Evolutionary conservation across 2,113 vertebrate genomes (phyloP).

Genomic region (Notechis scutatus): DNA sequence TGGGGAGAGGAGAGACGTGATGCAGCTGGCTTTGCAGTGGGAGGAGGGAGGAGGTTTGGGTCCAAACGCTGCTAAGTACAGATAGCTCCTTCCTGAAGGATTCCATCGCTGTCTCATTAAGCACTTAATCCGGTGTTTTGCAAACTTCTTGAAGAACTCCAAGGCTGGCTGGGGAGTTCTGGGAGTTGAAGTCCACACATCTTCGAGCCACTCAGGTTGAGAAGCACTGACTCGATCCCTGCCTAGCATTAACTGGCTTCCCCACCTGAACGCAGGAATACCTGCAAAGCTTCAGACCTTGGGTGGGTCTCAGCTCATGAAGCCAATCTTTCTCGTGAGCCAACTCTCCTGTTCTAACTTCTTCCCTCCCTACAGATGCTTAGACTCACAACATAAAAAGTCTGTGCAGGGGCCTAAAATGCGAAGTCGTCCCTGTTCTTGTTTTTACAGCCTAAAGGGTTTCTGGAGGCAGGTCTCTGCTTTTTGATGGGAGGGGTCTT

Average conservation of each 20-base stretch:
- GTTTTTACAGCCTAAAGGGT: neutral
- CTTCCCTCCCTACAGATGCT: neutral
- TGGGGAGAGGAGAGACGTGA: neutral
- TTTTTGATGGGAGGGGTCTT: accelerated
- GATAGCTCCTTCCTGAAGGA: neutral
- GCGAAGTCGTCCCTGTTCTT: neutral
- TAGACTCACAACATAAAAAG: neutral
- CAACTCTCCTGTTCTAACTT: neutral
- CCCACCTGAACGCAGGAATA: too few relatives aligned
- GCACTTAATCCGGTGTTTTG: neutral
- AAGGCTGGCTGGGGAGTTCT: neutral
- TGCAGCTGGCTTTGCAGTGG: neutral
- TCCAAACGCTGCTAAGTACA: neutral
- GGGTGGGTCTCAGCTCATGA: neutral
- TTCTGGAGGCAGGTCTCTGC: accelerated
- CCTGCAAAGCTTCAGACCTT: neutral
- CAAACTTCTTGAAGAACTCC: neutral
- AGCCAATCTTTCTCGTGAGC: neutral
- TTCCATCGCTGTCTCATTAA: neutral
- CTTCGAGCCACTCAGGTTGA: neutral
- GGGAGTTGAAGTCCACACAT: neutral
- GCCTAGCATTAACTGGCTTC: neutral
- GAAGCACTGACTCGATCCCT: neutral
- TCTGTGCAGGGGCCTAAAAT: neutral
- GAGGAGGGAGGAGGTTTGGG: neutral